phyloP scores from a whole-genome alignment of 2,888 invertebrate species.

The Nemapogon koenigi region DNA sequence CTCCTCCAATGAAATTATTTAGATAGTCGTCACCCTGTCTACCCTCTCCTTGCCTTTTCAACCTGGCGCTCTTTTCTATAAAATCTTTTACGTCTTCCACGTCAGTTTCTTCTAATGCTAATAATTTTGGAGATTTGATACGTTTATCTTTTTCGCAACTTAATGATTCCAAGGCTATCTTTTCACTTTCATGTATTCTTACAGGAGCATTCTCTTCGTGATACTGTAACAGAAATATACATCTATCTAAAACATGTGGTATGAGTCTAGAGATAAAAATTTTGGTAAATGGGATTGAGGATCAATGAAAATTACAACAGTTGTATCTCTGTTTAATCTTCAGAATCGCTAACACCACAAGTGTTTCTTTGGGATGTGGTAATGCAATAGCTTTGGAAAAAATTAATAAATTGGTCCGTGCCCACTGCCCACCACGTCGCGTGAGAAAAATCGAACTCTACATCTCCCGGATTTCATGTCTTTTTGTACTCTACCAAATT shows the following conservation, averaged over 20 bases:
- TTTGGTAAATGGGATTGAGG: no score
- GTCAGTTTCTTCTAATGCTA: conserved; percentile 35
- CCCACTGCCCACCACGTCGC: no score
- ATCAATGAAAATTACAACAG: no score
- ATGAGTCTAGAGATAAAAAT: no score
- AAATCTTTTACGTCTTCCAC: conserved; percentile 46
- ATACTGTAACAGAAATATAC: conserved; percentile 40
- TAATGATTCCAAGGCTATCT: conserved; percentile 53
- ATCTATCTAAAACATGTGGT: conserved; percentile 1
- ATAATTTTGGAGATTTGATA: conserved; percentile 30
- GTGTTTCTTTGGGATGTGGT: no score
- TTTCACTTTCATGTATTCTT: conserved; percentile 56
- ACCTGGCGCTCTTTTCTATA: conserved; percentile 34
- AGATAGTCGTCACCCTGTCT: conserved; percentile 48
- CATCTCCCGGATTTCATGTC: no score
- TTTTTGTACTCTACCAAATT: no score
- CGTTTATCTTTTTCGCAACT: conserved; percentile 42
- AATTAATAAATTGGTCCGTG: no score
- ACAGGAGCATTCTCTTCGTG: conserved; percentile 66
- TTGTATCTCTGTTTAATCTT: no score
- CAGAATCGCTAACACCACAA: no score
- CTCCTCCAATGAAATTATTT: conserved; percentile 37
- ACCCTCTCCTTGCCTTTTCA: conserved; percentile 29
- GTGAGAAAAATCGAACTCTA: no score
- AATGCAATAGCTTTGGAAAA: no score